Evolutionary conservation across 2,113 vertebrate genomes (phyloP).

Genomic region (Saimiri boliviensis): DNA sequence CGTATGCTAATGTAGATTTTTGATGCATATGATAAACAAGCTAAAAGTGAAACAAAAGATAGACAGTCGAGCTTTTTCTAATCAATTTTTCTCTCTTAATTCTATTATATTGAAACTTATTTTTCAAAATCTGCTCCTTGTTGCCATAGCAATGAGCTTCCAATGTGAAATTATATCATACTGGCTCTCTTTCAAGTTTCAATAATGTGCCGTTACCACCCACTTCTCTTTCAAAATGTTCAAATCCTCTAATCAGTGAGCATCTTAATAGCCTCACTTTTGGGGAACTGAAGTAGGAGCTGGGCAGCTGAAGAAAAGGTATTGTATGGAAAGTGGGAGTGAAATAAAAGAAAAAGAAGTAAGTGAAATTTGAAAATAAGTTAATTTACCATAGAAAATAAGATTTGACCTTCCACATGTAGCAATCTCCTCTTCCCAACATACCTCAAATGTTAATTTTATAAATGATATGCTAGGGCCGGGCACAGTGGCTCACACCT

Average conservation of each 20-base stretch:
- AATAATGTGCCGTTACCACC: slow-evolving; percentile 81
- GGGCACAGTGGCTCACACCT: too few relatives aligned
- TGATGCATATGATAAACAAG: slow-evolving; percentile 57
- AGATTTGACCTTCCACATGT: neutral
- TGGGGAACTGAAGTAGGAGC: neutral
- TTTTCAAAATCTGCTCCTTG: slow-evolving; percentile 79
- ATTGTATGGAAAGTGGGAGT: neutral
- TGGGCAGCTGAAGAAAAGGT: neutral
- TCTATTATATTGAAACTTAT: slow-evolving; percentile 68
- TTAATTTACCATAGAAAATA: slow-evolving; percentile 15
- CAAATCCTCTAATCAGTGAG: slow-evolving; percentile 76
- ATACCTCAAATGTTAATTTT: neutral
- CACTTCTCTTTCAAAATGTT: slow-evolving; percentile 83
- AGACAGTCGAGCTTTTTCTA: slow-evolving; percentile 3
- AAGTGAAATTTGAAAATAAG: slow-evolving; percentile 48
- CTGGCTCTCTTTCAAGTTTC: slow-evolving; percentile 84
- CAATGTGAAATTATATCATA: slow-evolving; percentile 83
- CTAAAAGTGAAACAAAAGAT: slow-evolving; percentile 59
- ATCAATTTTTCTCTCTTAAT: slow-evolving; percentile 67
- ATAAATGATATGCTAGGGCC: neutral
- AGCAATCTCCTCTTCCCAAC: neutral
- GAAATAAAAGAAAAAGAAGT: neutral
- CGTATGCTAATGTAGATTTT: slow-evolving; percentile 40
- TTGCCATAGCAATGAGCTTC: slow-evolving; percentile 86
- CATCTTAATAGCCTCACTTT: slow-evolving; percentile 61